A percentile compares a stretch with the other conserved stretches of the same genome.
Conservation (phyloP, 2,888 invertebrate genomes). For the Acanthosepion lycidas region DNA sequence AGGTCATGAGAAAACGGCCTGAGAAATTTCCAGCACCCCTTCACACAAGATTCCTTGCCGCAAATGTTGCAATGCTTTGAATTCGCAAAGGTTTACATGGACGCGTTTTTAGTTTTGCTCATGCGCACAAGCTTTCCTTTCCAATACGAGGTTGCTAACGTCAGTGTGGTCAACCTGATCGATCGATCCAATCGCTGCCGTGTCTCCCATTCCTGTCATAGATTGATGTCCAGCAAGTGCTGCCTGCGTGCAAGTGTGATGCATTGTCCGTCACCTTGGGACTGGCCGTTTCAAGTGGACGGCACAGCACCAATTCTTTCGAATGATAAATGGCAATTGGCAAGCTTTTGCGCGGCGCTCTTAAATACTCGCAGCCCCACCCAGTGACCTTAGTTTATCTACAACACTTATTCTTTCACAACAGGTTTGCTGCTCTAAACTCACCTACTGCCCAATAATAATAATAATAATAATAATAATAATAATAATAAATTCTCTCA, state of each 20-base stretch:
- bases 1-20: too few relatives aligned
- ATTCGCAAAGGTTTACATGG: not conserved
- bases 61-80: not conserved
- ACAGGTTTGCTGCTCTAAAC: not conserved
- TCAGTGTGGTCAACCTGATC: not conserved
- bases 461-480: not conserved
- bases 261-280: constrained; percentile 33
- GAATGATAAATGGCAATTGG: not conserved
- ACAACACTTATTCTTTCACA: not conserved
- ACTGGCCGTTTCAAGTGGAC: not conserved
- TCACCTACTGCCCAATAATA: not conserved
- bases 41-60: not conserved
- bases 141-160: not conserved
- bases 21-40: too few relatives aligned
- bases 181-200: not conserved
- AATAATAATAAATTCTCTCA: too few relatives aligned
- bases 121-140: not conserved
- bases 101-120: not conserved
- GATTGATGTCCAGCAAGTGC: not conserved
- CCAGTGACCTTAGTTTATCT: not conserved
- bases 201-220: not conserved
- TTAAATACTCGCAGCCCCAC: not conserved
- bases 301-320: not conserved
- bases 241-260: not conserved
- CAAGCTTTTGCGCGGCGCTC: not conserved